A percentile compares a stretch with the other conserved stretches of the same genome.
These are phyloP conservation scores for Beris morrisii DNA, from an alignment of 2,888 invertebrate genomes.

Conservation along the genomic window DNA sequence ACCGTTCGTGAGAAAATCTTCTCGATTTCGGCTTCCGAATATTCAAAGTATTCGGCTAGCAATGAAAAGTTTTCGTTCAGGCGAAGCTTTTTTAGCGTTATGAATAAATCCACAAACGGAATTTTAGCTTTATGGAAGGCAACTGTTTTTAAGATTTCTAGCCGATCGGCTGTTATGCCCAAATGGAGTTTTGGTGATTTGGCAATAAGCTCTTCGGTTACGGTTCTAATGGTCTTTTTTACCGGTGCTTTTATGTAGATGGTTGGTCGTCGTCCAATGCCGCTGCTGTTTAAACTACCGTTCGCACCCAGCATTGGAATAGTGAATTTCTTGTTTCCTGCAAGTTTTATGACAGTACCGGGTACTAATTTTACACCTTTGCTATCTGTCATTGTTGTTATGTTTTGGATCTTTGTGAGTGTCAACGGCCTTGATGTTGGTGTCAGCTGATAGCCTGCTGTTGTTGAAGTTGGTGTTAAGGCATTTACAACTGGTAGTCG, in stretches of 20 bases:
- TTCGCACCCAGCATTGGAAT: conserved; percentile 43
- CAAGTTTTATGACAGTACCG: conserved; percentile 36
- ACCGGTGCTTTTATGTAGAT: conserved; percentile 52
- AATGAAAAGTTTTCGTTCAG: conserved; percentile 52
- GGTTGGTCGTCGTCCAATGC: conserved; percentile 42
- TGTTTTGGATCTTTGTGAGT: conserved; percentile 9
- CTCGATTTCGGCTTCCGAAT: conserved; percentile 48
- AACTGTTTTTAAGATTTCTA: conserved; percentile 49
- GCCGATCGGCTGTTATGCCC: conserved; percentile 46
- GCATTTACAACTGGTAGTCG: conserved; percentile 23
- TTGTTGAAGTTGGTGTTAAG: conserved; percentile 9
- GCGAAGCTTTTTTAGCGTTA: conserved; percentile 51
- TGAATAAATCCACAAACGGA: conserved; percentile 49
- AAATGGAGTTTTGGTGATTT: conserved; percentile 49
- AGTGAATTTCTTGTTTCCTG: conserved; percentile 32
- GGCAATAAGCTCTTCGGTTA: conserved; percentile 51
- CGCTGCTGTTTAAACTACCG: conserved; percentile 39
- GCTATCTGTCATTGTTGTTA: conserved; percentile 18
- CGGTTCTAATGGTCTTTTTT: conserved; percentile 48
- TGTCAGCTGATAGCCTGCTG: not conserved
- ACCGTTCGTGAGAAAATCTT: conserved; percentile 49
- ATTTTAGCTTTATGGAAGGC: conserved; percentile 49
- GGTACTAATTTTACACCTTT: conserved; percentile 34
- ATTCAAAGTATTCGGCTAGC: conserved; percentile 51
- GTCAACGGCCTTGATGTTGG: conserved; percentile 17